Base-by-base conservation (phyloP, 2,888 invertebrate species). In the Diplolepis rosae region DNA sequence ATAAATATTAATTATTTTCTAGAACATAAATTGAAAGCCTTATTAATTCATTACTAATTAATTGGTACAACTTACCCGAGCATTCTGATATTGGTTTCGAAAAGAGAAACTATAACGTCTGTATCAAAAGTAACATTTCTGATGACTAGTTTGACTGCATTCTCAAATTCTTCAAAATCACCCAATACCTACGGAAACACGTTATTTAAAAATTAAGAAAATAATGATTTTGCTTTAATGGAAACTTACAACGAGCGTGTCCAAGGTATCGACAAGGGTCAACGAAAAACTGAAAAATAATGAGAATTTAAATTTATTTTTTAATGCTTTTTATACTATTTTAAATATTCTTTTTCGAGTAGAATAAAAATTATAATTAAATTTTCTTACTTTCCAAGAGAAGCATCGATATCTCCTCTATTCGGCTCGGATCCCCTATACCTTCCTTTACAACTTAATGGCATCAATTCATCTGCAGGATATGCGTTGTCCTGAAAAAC, bases 391-490 rank as follows among this genome's bases (percentile, higher is more conserved):
- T 99, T 99, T 90, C 99, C 99, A 77, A 99, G 91, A 42, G 95
- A 93, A 88, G 98, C 98, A 89, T 99, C 99, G 89, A 99, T 95
- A 87, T 99, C 98, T 2, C 99, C 99, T 65, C 99, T 91, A 78
- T 95, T 95, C 3, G 96, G 95, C 66, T 97, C 96, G 5, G 96
- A 92, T 4, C 97, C 98, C 81, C 97, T 91, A 89, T 94, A 97
- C 68, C 99, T 91, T 30, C 98, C 99, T 85, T 94, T 94, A 89
- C 99, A 99, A 84, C 95, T 96, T 42, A 99, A 90, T 0, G 99
- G 99, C 98, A 98, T 98, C 78, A 99, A 90, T 90, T 99, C 99
- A 90, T 99, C 99, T 18, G 98, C 98, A 67, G 99, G 99, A 90
- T 96, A 99, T 13, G 99, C 99, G 91, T 98, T 95, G 83, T 95